phyloP scores from a whole-genome alignment of 2,113 vertebrate genomes.

The Thymallus thymallus region DNA sequence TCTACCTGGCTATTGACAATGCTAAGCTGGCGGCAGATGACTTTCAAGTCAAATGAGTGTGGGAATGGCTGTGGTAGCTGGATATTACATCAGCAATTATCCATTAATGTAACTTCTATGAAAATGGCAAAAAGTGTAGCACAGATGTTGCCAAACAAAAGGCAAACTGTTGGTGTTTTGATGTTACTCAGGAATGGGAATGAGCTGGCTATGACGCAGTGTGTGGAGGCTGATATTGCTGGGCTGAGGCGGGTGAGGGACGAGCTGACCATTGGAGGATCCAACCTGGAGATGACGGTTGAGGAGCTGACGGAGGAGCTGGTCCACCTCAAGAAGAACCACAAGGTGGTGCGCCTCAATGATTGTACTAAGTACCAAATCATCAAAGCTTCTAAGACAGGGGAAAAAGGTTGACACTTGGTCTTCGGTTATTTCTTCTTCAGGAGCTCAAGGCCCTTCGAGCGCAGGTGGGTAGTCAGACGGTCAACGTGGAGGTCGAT shows the following conservation, averaged over 20 bases:
- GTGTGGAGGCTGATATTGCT: conserved; percentile 79
- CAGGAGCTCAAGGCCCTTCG: conserved; percentile 62
- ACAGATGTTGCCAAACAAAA: neutral
- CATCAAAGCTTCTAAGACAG: too few species aligned
- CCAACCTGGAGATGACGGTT: conserved; percentile 67
- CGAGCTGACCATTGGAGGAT: conserved; percentile 63
- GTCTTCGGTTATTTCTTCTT: neutral
- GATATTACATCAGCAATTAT: too few species aligned
- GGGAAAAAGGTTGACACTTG: neutral
- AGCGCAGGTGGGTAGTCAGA: conserved; percentile 59
- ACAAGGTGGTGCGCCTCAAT: conserved; percentile 62
- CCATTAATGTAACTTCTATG: too few species aligned
- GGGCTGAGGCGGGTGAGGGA: conserved; percentile 75
- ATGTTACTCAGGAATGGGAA: conserved; percentile 75
- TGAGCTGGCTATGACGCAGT: conserved; percentile 79
- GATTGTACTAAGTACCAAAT: too few species aligned
- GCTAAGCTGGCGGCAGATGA: conserved; percentile 79
- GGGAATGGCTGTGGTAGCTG: conserved; percentile 14
- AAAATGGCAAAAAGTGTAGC: neutral
- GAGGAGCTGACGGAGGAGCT: conserved; percentile 69
- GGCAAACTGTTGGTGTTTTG: conserved; percentile 47
- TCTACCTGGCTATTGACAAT: conserved; percentile 70
- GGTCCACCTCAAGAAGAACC: conserved; percentile 68
- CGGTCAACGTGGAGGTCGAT: conserved; percentile 74
- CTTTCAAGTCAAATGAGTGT: conserved; percentile 78